phyloP scores from a whole-genome alignment of 2,797 vertebrate species.

The Chelon auratus region DNA sequence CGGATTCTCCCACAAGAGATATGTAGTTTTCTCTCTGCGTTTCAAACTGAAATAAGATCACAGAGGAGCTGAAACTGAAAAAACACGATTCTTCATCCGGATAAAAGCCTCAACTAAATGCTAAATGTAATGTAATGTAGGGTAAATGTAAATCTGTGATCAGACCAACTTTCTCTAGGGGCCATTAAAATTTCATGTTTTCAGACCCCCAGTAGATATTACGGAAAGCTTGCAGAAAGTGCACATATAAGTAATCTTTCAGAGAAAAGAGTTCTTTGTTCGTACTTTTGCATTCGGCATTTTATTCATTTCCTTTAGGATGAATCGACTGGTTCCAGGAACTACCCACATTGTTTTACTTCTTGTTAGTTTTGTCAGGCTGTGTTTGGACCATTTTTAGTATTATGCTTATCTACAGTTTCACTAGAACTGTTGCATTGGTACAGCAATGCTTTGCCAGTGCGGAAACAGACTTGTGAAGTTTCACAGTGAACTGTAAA shows the following conservation, averaged over 20 bases:
- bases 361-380: not conserved
- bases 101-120: conserved; percentile 40
- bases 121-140: conserved; percentile 34
- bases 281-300: conserved; percentile 18
- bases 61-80: not conserved
- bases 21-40: not conserved
- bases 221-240: conserved; percentile 20
- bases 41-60: not conserved
- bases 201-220: conserved; percentile 43
- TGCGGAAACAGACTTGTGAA: too few relatives aligned
- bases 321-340: not conserved
- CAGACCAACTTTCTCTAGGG: conserved; percentile 44
- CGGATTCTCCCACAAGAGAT: conserved; percentile 13
- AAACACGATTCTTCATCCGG: not conserved
- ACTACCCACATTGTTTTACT: not conserved
- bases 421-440: not conserved
- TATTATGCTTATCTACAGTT: not conserved
- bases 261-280: conserved; percentile 7
- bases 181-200: conserved; percentile 58
- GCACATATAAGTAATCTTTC: conserved; percentile 25
- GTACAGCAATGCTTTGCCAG: not conserved
- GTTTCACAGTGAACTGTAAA: too few relatives aligned
- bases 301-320: conserved; percentile 1
- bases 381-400: not conserved
- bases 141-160: conserved; percentile 43